These are phyloP conservation scores for Lutraria rhynchaena DNA, from an alignment of 1,140 invertebrate genomes.

Conservation along the genomic window DNA sequence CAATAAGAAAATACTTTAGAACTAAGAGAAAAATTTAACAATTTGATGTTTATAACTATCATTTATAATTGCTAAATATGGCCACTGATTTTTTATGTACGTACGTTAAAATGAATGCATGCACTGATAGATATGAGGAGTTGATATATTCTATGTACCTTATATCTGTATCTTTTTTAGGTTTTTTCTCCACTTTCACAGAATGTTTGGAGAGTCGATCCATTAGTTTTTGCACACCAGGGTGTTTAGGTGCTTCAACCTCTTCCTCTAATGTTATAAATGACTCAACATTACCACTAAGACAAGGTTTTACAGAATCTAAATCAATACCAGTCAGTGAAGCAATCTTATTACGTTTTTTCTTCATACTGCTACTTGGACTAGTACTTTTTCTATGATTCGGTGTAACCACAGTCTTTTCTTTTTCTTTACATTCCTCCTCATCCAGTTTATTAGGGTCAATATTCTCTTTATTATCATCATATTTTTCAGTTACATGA, in stretches of 20 bases:
- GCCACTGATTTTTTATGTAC: no score
- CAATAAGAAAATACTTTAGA: no score
- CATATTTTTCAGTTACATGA: conserved; percentile 6
- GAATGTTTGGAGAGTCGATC: conserved; percentile 64
- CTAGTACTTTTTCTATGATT: neutral
- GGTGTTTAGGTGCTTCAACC: conserved; percentile 37
- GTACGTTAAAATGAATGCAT: no score
- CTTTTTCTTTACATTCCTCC: neutral
- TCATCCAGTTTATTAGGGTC: conserved; percentile 1
- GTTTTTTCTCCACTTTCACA: conserved; percentile 60
- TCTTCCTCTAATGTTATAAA: conserved; percentile 59
- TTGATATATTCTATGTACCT: conserved; percentile 61
- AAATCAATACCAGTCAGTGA: conserved; percentile 42
- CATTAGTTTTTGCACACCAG: conserved; percentile 61
- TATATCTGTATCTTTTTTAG: conserved; percentile 64
- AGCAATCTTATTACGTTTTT: conserved; percentile 35
- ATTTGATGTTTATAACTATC: no score
- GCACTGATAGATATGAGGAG: no score
- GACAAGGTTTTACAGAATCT: conserved; percentile 53
- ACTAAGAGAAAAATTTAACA: no score
- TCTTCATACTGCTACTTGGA: conserved; percentile 42
- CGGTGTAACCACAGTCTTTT: neutral
- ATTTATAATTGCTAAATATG: no score
- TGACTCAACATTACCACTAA: conserved; percentile 58
- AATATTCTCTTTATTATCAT: conserved; percentile 45